phyloP scores from a whole-genome alignment of 2,797 vertebrate species.

The Gambelia wislizenii region DNA sequence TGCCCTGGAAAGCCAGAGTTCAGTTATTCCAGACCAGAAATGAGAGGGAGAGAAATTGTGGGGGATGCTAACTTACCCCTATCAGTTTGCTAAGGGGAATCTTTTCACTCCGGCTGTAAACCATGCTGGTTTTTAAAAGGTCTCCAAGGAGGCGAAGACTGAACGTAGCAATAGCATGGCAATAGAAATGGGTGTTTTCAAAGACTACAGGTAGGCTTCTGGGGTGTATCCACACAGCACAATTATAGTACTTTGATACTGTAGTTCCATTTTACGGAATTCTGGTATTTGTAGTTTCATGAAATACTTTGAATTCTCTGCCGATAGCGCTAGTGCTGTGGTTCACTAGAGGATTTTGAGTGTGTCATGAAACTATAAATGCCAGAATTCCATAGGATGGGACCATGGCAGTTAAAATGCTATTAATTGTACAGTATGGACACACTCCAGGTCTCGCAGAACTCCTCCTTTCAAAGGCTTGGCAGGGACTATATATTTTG shows the following conservation, averaged over 20 bases:
- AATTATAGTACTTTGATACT: too few species aligned
- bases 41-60: not conserved
- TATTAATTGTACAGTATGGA: not conserved
- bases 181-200: not conserved
- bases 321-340: too few species aligned
- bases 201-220: not conserved
- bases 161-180: too few species aligned
- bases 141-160: not conserved
- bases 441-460: not conserved
- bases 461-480: not conserved
- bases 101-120: conserved; percentile 9
- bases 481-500: not conserved
- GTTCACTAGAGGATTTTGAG: too few species aligned
- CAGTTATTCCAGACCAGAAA: not conserved
- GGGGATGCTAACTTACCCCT: not conserved
- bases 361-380: too few species aligned
- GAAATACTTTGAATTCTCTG: too few species aligned
- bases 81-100: not conserved
- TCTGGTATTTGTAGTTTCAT: too few species aligned
- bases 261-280: too few species aligned
- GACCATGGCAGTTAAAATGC: too few species aligned
- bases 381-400: too few species aligned
- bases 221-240: too few species aligned
- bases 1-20: not conserved
- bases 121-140: not conserved